Evolutionary conservation across 2,888 invertebrate genomes (phyloP).

Genomic region (Diplolepis rosae): DNA sequence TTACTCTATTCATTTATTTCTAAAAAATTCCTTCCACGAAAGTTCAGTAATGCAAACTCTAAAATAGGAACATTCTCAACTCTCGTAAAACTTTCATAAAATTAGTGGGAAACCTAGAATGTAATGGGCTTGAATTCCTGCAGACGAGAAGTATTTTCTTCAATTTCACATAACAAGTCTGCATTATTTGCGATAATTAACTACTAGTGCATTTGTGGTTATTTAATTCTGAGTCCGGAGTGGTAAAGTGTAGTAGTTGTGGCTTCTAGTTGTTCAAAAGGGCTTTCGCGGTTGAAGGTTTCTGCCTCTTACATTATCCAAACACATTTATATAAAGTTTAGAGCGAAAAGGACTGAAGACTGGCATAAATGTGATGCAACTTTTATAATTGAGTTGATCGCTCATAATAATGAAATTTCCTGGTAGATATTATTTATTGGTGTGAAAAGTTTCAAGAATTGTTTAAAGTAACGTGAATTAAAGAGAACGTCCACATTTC

Average conservation of each 20-base stretch:
- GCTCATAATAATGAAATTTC: too few relatives aligned
- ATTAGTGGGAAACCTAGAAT: background rate
- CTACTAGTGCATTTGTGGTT: constrained; percentile 4
- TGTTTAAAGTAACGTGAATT: too few relatives aligned
- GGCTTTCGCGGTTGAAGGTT: constrained; percentile 24
- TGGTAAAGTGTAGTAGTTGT: background rate
- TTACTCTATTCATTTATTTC: too few relatives aligned
- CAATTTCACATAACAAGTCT: background rate
- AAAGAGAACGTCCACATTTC: background rate
- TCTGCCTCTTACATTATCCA: constrained; percentile 9
- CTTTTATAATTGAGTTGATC: constrained; percentile 1
- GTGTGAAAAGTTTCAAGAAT: too few relatives aligned
- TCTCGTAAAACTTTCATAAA: background rate
- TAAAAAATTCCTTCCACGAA: too few relatives aligned
- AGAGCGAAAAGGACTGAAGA: constrained; percentile 12
- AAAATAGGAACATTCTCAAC: too few relatives aligned
- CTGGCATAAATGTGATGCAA: constrained; percentile 7
- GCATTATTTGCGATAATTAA: constrained; percentile 23
- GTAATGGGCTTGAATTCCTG: too few relatives aligned
- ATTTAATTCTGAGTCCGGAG: constrained; percentile 21
- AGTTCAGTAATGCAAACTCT: too few relatives aligned
- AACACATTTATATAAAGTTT: constrained; percentile 12
- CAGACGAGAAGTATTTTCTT: background rate
- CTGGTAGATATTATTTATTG: background rate
- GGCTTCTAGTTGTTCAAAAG: constrained; percentile 27